Percentiles rank a stretch among this genome's conserved stretches.
Conservation (phyloP, 2,888 invertebrate species). For the Acronicta aceris region DNA sequence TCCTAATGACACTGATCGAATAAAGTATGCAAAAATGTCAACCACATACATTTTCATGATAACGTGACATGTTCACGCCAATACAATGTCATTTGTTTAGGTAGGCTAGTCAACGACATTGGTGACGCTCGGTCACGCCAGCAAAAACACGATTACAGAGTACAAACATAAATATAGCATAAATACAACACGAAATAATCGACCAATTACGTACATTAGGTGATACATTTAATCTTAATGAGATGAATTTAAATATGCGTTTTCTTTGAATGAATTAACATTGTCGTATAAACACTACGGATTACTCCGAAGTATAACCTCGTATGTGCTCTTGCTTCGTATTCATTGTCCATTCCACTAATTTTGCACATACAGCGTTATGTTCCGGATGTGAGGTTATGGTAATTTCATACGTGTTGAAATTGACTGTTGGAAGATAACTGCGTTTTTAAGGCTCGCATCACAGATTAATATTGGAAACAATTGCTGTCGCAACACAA, state of each 20-base stretch:
- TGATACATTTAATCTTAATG: slow-evolving; percentile 60
- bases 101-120: neutral
- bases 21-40: too few species aligned
- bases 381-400: slow-evolving; percentile 12
- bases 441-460: slow-evolving; percentile 14
- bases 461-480: slow-evolving; percentile 32
- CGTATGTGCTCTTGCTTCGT: slow-evolving; percentile 17
- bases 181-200: slow-evolving; percentile 49
- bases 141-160: slow-evolving; percentile 27
- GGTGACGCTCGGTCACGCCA: neutral
- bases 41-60: too few species aligned
- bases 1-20: too few species aligned
- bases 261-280: slow-evolving; percentile 38
- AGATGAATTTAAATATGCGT: slow-evolving; percentile 47
- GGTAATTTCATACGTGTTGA: slow-evolving; percentile 13
- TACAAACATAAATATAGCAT: slow-evolving; percentile 44
- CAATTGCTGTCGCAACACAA: slow-evolving; percentile 31
- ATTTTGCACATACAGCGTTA: slow-evolving; percentile 18
- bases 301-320: slow-evolving; percentile 16
- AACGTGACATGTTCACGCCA: too few species aligned
- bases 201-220: slow-evolving; percentile 40
- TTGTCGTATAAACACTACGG: slow-evolving; percentile 26
- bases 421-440: slow-evolving; percentile 21
- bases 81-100: too few species aligned
- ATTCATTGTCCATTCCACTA: slow-evolving; percentile 27